phyloP scores from a whole-genome alignment of 2,113 vertebrate genomes.

The Seriola quinqueradiata region DNA sequence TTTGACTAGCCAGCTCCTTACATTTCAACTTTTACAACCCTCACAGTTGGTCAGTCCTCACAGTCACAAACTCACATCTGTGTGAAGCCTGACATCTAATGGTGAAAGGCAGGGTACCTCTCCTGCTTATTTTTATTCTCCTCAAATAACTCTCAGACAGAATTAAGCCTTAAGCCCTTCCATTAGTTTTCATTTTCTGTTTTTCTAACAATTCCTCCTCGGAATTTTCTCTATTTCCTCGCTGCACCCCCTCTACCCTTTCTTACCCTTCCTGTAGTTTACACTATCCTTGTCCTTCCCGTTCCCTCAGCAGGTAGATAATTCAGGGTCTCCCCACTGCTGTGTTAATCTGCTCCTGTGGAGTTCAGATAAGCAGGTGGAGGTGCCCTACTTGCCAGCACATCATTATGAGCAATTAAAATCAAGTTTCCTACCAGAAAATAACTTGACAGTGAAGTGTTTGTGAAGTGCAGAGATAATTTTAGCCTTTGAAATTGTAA shows the following conservation, averaged over 20 bases:
- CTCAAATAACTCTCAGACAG: background rate
- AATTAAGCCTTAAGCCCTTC: background rate
- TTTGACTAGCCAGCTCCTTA: background rate
- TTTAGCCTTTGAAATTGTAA: constrained; percentile 18
- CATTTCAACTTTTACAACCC: constrained; percentile 16
- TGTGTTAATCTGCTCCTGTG: constrained; percentile 77
- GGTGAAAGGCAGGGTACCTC: background rate
- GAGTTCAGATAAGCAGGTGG: constrained; percentile 47
- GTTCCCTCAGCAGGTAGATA: constrained; percentile 52
- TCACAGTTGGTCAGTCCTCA: background rate
- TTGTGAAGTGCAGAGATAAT: constrained; percentile 15
- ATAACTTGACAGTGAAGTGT: constrained; percentile 33
- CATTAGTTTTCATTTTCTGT: background rate
- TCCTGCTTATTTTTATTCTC: background rate
- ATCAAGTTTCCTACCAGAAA: constrained; percentile 63
- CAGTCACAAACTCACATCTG: background rate
- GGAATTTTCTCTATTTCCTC: background rate
- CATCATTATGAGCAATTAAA: constrained; percentile 81
- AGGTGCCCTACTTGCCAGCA: constrained; percentile 34
- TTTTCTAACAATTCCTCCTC: background rate
- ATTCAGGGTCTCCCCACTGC: constrained; percentile 53
- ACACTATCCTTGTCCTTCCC: background rate
- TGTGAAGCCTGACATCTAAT: constrained; percentile 5
- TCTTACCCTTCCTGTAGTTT: constrained; percentile 5
- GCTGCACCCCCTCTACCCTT: background rate